A percentile compares a stretch with the other conserved stretches of the same genome.
Conservation (phyloP, 2,797 vertebrate genomes). For the Cossypha caffra region DNA sequence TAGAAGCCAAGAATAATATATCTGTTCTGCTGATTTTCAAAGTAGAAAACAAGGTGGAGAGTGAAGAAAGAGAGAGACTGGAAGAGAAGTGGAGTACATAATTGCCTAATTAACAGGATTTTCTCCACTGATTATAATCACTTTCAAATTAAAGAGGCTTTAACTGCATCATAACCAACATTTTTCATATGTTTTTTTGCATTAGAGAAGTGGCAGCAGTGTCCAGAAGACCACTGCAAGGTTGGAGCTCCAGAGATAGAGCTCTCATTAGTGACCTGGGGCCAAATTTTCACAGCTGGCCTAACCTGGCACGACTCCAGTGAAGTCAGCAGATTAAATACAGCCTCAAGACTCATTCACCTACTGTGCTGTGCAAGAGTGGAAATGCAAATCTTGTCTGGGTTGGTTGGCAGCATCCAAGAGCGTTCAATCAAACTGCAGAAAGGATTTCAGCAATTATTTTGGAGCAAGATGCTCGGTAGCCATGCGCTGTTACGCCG, state of each 20-base stretch:
- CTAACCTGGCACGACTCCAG: not conserved
- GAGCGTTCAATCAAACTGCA: not conserved
- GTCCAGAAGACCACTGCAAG: not conserved
- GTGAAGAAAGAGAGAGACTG: conserved; percentile 49
- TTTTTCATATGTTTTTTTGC: not conserved
- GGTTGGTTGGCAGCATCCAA: not conserved
- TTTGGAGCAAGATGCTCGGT: not conserved
- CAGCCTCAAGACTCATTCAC: not conserved
- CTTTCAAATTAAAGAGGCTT: conserved; percentile 69
- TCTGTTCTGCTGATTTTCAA: conserved; percentile 56
- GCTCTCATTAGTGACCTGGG: conserved; percentile 38
- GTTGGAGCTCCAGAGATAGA: conserved; percentile 9
- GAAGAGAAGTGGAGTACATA: conserved; percentile 68
- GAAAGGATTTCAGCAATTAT: not conserved
- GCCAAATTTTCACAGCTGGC: conserved; percentile 33
- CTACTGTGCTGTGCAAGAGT: not conserved
- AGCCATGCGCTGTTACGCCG: not conserved
- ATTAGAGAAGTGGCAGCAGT: not conserved
- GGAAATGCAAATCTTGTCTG: not conserved
- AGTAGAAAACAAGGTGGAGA: conserved; percentile 60
- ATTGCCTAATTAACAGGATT: conserved; percentile 73
- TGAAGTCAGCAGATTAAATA: conserved; percentile 29
- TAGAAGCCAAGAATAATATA: conserved; percentile 32
- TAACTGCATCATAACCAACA: conserved; percentile 42
- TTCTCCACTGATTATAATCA: conserved; percentile 72